phyloP scores from a whole-genome alignment of 2,797 vertebrate genomes.

The Furcifer pardalis region DNA sequence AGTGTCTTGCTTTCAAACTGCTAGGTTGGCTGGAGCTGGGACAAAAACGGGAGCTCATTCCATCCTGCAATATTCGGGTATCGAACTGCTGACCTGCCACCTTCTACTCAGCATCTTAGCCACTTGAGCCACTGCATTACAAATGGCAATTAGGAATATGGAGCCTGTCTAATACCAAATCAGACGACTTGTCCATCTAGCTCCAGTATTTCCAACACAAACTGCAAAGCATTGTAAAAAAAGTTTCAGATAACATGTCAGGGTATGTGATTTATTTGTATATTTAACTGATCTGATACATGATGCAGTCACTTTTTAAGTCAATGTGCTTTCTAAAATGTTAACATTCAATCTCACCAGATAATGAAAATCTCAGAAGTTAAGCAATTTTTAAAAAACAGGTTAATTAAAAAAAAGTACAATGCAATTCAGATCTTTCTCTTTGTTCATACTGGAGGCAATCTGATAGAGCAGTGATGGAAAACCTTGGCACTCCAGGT shows the following conservation, averaged over 20 bases:
- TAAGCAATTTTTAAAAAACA: neutral
- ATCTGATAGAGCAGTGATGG: too few relatives aligned
- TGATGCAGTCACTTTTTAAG: neutral
- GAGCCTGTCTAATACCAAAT: neutral
- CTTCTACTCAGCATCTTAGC: too few relatives aligned
- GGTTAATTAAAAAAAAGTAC: neutral
- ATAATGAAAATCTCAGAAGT: neutral
- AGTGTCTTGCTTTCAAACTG: too few relatives aligned
- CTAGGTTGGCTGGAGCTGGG: too few relatives aligned
- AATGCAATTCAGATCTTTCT: neutral
- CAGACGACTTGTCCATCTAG: neutral
- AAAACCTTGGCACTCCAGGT: too few relatives aligned
- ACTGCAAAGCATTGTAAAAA: neutral
- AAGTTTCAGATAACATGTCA: neutral
- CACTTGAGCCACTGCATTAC: too few relatives aligned
- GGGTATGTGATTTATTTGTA: too few relatives aligned
- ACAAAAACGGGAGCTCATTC: too few relatives aligned
- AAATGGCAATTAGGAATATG: neutral
- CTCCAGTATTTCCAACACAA: neutral
- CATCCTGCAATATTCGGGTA: too few relatives aligned
- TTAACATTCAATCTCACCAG: neutral
- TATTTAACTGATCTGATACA: too few relatives aligned
- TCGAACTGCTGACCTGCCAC: too few relatives aligned
- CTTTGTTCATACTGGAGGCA: too few relatives aligned
- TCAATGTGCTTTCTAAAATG: neutral